phyloP scores from a whole-genome alignment of 2,113 vertebrate genomes.

The Drymodes brunneopygia region DNA sequence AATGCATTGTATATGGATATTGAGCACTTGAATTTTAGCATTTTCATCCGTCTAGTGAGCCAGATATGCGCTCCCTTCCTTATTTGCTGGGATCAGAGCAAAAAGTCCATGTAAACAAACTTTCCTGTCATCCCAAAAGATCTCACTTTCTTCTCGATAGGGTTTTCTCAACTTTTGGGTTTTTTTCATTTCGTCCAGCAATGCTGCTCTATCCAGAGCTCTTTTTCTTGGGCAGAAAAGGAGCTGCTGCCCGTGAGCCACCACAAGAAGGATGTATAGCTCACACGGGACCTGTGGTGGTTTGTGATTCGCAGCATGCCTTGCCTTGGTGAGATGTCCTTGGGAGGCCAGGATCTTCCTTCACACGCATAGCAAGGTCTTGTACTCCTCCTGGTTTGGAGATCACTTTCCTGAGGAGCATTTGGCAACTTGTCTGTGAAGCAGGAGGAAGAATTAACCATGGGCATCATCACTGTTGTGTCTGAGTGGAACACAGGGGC shows the following conservation, averaged over 20 bases:
- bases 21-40: background rate
- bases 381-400: background rate
- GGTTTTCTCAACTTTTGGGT: background rate
- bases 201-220: background rate
- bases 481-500: background rate
- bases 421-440: background rate
- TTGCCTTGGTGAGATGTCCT: background rate
- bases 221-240: background rate
- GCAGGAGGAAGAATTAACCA: background rate
- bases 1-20: background rate
- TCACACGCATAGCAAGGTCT: background rate
- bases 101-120: background rate
- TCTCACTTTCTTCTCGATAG: background rate
- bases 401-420: background rate
- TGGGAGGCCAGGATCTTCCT: background rate
- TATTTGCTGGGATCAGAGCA: background rate
- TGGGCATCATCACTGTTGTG: background rate
- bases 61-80: background rate
- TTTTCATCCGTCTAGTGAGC: background rate
- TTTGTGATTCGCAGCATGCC: fast-evolving
- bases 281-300: background rate
- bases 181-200: background rate
- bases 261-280: background rate
- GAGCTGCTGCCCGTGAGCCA: background rate
- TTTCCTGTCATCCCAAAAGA: background rate